Evolutionary conservation across 2,888 invertebrate genomes (phyloP).

Genomic region (Chaitophorus viminalis): DNA sequence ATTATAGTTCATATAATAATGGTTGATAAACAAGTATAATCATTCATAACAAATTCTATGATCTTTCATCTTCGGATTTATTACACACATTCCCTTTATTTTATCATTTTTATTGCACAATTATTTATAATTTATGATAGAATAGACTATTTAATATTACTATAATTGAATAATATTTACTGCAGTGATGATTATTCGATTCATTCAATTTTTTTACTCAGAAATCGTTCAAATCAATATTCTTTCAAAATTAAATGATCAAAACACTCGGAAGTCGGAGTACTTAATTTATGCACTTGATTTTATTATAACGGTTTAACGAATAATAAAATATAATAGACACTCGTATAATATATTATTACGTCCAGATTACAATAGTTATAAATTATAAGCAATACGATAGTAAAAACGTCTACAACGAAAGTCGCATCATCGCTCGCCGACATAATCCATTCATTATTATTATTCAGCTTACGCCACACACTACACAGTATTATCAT

Average conservation of each 20-base stretch:
- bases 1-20: neutral
- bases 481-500: neutral
- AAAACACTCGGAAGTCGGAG: neutral
- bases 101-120: neutral
- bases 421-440: neutral
- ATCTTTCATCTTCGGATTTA: neutral
- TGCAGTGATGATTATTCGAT: neutral
- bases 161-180: neutral
- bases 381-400: neutral
- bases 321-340: too few species aligned
- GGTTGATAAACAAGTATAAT: neutral
- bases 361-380: neutral
- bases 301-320: too few species aligned
- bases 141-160: neutral
- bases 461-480: neutral
- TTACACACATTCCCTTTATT: too few species aligned
- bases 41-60: neutral
- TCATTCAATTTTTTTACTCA: neutral
- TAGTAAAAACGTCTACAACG: neutral
- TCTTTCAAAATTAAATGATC: neutral
- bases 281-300: too few species aligned
- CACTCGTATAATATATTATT: too few species aligned
- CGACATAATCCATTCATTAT: neutral
- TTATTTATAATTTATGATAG: neutral
- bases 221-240: neutral